Percentiles rank a stretch among this genome's conserved stretches.
These are phyloP conservation scores for Lapara coniferarum DNA, from an alignment of 2,888 invertebrate species.

Conservation along the genomic window DNA sequence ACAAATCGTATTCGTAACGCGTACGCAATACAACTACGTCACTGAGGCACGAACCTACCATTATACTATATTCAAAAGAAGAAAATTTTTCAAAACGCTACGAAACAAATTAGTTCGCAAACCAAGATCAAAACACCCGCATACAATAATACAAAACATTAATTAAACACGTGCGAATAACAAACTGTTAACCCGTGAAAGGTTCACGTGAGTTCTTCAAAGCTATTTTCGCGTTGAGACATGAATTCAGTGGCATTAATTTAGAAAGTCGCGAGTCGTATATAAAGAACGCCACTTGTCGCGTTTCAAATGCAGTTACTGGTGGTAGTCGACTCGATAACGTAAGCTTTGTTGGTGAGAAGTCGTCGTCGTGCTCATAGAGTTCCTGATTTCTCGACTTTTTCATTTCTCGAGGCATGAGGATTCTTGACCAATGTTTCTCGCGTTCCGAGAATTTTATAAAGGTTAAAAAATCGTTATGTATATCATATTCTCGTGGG, in stretches of 20 bases:
- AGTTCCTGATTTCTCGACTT: no score
- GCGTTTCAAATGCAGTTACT: constrained; percentile 13
- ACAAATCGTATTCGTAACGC: no score
- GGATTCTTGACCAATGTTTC: no score
- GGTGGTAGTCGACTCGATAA: neutral
- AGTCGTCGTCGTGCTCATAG: no score
- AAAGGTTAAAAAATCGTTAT: no score
- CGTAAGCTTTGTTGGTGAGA: neutral
- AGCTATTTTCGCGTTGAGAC: constrained; percentile 48
- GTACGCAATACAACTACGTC: no score
- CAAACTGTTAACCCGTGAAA: constrained; percentile 26
- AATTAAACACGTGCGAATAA: constrained; percentile 19
- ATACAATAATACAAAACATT: constrained; percentile 14
- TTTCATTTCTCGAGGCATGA: no score
- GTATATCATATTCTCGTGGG: no score
- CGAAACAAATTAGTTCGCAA: neutral
- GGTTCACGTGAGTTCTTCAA: constrained; percentile 18
- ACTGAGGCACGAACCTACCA: no score
- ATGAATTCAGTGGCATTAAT: constrained; percentile 45
- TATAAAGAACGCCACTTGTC: constrained; percentile 28
- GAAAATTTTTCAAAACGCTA: neutral
- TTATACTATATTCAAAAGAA: neutral
- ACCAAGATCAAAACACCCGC: constrained; percentile 1
- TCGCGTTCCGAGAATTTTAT: no score
- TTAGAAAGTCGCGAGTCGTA: constrained; percentile 38